Percentiles rank a stretch among this genome's conserved stretches.
Conservation (phyloP, 2,888 invertebrate species). For the Congeria kusceri region DNA sequence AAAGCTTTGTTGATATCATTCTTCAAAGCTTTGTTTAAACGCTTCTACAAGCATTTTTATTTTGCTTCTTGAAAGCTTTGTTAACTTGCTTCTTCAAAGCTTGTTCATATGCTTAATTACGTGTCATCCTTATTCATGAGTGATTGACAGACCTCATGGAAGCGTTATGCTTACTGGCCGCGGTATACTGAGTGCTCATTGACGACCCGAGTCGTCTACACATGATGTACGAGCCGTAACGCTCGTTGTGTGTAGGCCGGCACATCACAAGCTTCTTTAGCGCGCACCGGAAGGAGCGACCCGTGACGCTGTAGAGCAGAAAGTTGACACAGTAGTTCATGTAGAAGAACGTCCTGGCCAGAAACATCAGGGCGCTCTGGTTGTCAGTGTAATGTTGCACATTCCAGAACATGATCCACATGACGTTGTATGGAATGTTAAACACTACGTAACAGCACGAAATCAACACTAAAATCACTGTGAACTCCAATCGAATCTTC, state of each 20-base stretch:
- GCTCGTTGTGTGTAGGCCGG: background rate
- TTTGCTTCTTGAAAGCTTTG: no score
- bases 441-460: slow-evolving; percentile 80
- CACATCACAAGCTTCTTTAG: slow-evolving; percentile 37
- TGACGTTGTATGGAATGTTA: slow-evolving; percentile 80
- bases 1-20: no score
- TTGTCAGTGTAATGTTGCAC: slow-evolving; percentile 36
- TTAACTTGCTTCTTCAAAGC: no score
- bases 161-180: background rate
- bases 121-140: background rate
- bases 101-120: no score
- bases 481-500: slow-evolving; percentile 79
- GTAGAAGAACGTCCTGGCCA: slow-evolving; percentile 78
- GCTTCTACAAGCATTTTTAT: no score
- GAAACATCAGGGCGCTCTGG: slow-evolving; percentile 65
- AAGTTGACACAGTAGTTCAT: slow-evolving; percentile 82
- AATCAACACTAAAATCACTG: slow-evolving; percentile 78
- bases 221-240: slow-evolving; percentile 23
- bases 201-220: slow-evolving; percentile 21
- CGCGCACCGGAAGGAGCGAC: slow-evolving; percentile 78
- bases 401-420: slow-evolving; percentile 69
- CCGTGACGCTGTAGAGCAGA: slow-evolving; percentile 81
- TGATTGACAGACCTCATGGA: background rate
- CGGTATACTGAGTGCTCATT: background rate
- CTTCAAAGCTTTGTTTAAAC: no score